phyloP scores from a whole-genome alignment of 2,797 vertebrate genomes.

The Furcifer pardalis region DNA sequence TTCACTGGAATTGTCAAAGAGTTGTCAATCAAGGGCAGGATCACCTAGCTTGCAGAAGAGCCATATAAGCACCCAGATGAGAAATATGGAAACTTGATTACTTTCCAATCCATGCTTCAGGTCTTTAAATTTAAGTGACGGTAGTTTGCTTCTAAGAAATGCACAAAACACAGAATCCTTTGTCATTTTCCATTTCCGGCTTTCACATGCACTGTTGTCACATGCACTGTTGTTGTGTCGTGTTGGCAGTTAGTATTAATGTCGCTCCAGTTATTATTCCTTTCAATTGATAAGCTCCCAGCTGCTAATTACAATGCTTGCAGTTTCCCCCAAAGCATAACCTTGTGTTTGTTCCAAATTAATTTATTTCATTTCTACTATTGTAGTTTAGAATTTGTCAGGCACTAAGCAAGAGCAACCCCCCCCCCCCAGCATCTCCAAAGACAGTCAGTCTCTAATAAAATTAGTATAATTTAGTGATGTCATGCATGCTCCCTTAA shows the following conservation, averaged over 20 bases:
- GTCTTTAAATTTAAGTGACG: not conserved
- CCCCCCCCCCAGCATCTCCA: not conserved
- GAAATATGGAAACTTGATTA: not conserved
- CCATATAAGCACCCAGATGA: not conserved
- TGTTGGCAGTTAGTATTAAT: not conserved
- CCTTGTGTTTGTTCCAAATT: not conserved
- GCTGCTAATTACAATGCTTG: not conserved
- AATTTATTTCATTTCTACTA: not conserved
- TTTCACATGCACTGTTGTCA: not conserved
- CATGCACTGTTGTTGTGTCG: not conserved
- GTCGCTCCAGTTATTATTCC: not conserved
- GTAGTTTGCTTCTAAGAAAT: not conserved
- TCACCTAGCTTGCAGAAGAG: not conserved
- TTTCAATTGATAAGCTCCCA: not conserved
- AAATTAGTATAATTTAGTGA: not conserved
- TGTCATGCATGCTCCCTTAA: not conserved
- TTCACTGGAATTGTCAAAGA: not conserved
- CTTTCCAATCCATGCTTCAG: not conserved
- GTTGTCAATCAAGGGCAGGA: no score
- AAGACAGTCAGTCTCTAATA: not conserved
- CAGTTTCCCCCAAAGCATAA: not conserved
- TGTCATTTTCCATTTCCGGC: no score
- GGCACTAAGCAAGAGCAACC: not conserved
- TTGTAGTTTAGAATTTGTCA: not conserved
- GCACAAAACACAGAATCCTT: not conserved